Evolutionary conservation across 2,888 invertebrate genomes (phyloP), one percentile per base, ranked within the genome.

Genomic region (Isoperla grammatica): DNA sequence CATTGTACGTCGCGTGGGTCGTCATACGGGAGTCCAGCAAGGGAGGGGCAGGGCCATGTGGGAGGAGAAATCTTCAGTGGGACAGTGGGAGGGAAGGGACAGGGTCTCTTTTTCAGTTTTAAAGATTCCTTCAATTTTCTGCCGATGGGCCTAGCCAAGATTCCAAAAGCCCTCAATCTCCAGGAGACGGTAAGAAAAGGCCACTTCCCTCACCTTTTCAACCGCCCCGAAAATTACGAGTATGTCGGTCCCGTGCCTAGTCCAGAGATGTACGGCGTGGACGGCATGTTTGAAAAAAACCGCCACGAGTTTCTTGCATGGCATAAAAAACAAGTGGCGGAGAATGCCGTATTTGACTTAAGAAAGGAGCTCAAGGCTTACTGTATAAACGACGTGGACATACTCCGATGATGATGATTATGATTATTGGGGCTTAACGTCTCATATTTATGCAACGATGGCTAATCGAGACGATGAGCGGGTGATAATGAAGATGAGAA

Each of bases 101-200:
- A n/a, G n/a, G n/a, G n/a, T n/a, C n/a, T n/a, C n/a, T n/a, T n/a
- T n/a, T n/a, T n/a, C n/a, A n/a, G n/a, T 1, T 54, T 54, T 13
- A 29, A 40, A 19, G 54, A 54, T 22, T 54, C 54, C 1, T 15
- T 54, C 8, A 54, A 54, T 22, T 54, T 39, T 17, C 37, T 54
- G n/a, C 54, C 54, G 15, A 54, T 54, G 54, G 29, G 29, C 29
- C 29, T 29, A 29, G 29, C 29, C 29, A 29, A 29, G 29, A 29
- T 29, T 29, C 29, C 29, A 4, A 29, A 29, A 8, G 29, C 29
- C 5, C 29, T 29, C 8, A 29, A 29, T 29, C 29, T 29, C 40
- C 40, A 29, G 29, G 29, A 29, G 29, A 29, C 4, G 29, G 29
- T 29, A 29, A 4, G 29, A 12, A 29, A 29, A 29, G 29, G 29